Conservation (phyloP, 2,113 vertebrate genomes). For the Vulpes vulpes region DNA sequence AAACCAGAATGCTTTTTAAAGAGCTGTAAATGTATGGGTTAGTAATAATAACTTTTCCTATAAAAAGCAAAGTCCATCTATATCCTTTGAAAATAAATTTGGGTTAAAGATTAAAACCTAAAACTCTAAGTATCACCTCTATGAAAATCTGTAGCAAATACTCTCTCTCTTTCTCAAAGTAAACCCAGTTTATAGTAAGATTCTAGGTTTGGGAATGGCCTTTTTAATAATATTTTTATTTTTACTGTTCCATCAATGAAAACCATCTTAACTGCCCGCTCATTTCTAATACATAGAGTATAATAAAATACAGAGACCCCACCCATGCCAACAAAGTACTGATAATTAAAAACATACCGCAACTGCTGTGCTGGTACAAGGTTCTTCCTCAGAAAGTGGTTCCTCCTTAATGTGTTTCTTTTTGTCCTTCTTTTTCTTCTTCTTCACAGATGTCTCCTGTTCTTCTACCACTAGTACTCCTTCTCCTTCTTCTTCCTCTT, state of each 20-base stretch:
- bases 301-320: not conserved
- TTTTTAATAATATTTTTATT: not conserved
- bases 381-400: conserved; percentile 84
- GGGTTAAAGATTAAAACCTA: not conserved
- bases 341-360: conserved; percentile 78
- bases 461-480: conserved; percentile 85
- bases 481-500: conserved; percentile 76
- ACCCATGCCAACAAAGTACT: not conserved
- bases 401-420: conserved; percentile 87
- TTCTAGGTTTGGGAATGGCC: not conserved
- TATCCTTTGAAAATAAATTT: conserved; percentile 12
- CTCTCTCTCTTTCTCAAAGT: not conserved
- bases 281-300: not conserved
- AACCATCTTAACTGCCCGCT: not conserved
- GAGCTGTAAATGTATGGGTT: not conserved
- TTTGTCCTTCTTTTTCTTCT: conserved; percentile 95
- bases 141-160: not conserved
- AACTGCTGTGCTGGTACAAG: conserved; percentile 68
- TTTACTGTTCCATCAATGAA: not conserved
- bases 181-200: not conserved
- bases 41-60: not conserved
- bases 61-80: not conserved
- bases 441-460: conserved; percentile 87
- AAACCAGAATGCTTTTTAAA: conserved; percentile 68
- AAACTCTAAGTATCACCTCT: not conserved